These are phyloP conservation scores for Chauna torquata DNA, from an alignment of 2,113 vertebrate species.

Conservation along the genomic window DNA sequence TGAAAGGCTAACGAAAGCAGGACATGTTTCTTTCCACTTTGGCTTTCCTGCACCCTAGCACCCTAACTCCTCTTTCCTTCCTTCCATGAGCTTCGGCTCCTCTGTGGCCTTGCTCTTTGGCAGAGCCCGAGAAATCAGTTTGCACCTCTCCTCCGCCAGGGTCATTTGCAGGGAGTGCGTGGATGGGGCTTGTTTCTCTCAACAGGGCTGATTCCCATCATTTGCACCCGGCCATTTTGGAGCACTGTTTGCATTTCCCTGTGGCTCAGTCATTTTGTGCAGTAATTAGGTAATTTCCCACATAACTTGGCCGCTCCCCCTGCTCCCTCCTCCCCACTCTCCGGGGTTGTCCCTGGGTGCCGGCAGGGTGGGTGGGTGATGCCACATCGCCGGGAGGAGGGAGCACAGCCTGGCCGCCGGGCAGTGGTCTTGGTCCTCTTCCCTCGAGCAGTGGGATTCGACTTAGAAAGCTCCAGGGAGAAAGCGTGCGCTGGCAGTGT, in stretches of 20 bases:
- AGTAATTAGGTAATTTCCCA: slow-evolving; percentile 51
- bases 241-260: not conserved
- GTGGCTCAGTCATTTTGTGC: not conserved
- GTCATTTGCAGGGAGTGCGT: not conserved
- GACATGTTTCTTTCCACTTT: too few species aligned
- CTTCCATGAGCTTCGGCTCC: not conserved
- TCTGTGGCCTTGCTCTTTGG: too few species aligned
- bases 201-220: not conserved
- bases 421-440: fast-evolving
- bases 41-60: not conserved
- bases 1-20: too few species aligned
- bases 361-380: not conserved
- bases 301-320: not conserved
- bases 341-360: not conserved
- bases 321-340: not conserved
- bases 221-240: not conserved
- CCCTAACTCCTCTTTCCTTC: not conserved
- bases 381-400: not conserved
- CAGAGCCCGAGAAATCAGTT: too few species aligned
- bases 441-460: not conserved
- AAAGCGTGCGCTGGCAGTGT: not conserved
- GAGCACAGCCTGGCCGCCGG: not conserved
- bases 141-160: not conserved
- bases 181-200: not conserved
- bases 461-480: not conserved